Base-by-base conservation (phyloP, 2,113 vertebrate genomes). In the Myrmophylax atrothorax region DNA sequence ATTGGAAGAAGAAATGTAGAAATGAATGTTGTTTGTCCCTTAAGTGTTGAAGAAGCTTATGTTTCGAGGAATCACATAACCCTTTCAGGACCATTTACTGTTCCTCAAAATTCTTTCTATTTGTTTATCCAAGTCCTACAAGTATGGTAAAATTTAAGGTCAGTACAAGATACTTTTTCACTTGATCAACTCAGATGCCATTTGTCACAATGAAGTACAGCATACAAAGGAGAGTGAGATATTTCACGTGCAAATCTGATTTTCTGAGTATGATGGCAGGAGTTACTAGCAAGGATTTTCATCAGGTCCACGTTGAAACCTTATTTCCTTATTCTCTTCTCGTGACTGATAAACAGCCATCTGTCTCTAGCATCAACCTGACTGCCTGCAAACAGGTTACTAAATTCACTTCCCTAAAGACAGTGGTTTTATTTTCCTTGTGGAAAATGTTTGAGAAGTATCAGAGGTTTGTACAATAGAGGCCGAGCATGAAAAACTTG, bases 401-500 rank as follows among this genome's bases (percentile, higher is more conserved):
- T 29, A 33, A 86, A 60, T 68, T 78, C 58, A 49, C n/a, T 56
- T 55, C 31, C 42, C 22, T 40, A 42, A n/a, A 64, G 40, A 8
- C 29, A 37, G 26, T 2, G 1, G 56, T 81, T 93, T 64, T 6
- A 37, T 92, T 94, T 94, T 83, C 60, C 69, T 68, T 22, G 64
- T 0, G 0, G 73, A 81, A 92, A 93, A 68, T 2, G 22, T 86
- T 94, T 84, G 60, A 84, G 82, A 74, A 89, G 19, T 64, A 82
- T 84, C 64, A 75, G 28, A 75, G 28, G 44, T 53, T 90, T 84
- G 56, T 86, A 76, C 62, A 49, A 81, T 31, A 77, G 73, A 84
- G n/a, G n/a, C 47, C 96, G 87, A 94, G 96, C 87, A 76, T 92
- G 94, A 96, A 98, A 95, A 98, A 97, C 98, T 98, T 97, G 95